Conservation (phyloP, 2,797 vertebrate species). For the Odontamblyopus rebecca region DNA sequence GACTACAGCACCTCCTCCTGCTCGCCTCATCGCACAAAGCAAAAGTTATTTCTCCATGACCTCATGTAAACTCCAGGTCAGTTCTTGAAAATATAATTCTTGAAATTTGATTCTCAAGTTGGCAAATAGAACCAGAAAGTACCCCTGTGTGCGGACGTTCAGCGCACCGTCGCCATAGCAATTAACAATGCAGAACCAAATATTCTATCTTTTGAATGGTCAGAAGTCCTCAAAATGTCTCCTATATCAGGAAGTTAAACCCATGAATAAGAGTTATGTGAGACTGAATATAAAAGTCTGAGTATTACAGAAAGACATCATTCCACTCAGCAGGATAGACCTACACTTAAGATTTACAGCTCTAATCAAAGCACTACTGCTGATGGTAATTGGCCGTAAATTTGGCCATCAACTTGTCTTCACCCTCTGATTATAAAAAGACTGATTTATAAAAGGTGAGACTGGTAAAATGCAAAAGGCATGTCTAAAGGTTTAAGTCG, state of each 20-base stretch:
- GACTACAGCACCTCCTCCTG: slow-evolving; percentile 8
- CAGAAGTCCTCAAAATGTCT: neutral
- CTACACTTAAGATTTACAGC: slow-evolving; percentile 69
- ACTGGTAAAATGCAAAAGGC: neutral
- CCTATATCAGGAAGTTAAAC: neutral
- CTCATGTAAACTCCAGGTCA: neutral
- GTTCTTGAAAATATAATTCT: neutral
- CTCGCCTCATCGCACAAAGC: neutral
- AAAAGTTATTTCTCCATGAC: neutral
- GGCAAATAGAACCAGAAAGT: slow-evolving; percentile 17
- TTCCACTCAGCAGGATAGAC: slow-evolving; percentile 50
- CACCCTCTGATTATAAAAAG: slow-evolving; percentile 39
- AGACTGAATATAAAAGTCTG: slow-evolving; percentile 45
- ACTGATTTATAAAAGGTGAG: slow-evolving; percentile 60
- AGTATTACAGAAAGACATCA: slow-evolving; percentile 35
- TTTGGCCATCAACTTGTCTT: slow-evolving; percentile 71
- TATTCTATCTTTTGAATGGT: neutral
- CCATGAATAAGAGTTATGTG: neutral
- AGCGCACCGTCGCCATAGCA: neutral
- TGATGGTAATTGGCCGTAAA: slow-evolving; percentile 73
- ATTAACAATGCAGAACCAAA: neutral
- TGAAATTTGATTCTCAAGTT: slow-evolving; percentile 16
- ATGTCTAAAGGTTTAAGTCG: neutral
- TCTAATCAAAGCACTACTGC: slow-evolving; percentile 65
- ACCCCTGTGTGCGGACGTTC: neutral